Conservation (phyloP, 2,888 invertebrate genomes). For the Coenonympha glycerion region DNA sequence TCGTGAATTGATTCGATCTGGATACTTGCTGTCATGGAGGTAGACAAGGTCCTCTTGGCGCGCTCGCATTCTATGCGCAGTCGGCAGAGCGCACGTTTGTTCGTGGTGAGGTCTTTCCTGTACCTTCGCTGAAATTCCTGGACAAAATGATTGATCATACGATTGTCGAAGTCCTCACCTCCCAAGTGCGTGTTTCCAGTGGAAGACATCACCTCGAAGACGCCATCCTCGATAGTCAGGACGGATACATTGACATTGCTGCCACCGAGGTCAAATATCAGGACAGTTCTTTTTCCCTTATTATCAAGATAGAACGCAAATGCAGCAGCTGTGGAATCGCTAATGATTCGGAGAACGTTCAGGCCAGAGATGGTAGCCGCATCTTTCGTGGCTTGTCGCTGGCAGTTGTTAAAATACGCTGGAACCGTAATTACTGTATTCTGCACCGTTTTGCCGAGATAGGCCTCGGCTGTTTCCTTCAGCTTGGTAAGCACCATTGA, state of each 20-base stretch:
- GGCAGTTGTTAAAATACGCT: slow-evolving; percentile 94
- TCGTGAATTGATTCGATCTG: slow-evolving; percentile 97
- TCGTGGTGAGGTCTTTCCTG: slow-evolving; percentile 90
- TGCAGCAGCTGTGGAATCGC: slow-evolving; percentile 94
- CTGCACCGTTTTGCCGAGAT: slow-evolving; percentile 87
- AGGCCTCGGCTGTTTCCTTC: slow-evolving; percentile 94
- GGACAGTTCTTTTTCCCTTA: slow-evolving; percentile 87
- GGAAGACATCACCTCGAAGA: slow-evolving; percentile 96
- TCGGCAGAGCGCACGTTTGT: slow-evolving; percentile 93
- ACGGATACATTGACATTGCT: slow-evolving; percentile 98
- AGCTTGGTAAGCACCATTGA: slow-evolving; percentile 95
- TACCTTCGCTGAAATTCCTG: slow-evolving; percentile 95
- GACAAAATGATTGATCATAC: slow-evolving; percentile 91
- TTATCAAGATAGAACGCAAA: slow-evolving; percentile 94
- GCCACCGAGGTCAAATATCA: slow-evolving; percentile 88
- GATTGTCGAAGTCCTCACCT: slow-evolving; percentile 94
- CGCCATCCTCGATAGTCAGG: slow-evolving; percentile 94
- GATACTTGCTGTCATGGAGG: slow-evolving; percentile 92
- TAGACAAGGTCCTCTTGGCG: slow-evolving; percentile 90
- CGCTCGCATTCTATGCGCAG: slow-evolving; percentile 94
- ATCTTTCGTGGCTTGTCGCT: slow-evolving; percentile 94
- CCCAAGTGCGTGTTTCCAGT: slow-evolving; percentile 96
- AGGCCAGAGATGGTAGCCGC: slow-evolving; percentile 93
- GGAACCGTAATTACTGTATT: slow-evolving; percentile 94
- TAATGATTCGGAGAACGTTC: slow-evolving; percentile 93